Evolutionary conservation across 2,888 invertebrate species (phyloP).

Genomic region (Thymelicus acteon): DNA sequence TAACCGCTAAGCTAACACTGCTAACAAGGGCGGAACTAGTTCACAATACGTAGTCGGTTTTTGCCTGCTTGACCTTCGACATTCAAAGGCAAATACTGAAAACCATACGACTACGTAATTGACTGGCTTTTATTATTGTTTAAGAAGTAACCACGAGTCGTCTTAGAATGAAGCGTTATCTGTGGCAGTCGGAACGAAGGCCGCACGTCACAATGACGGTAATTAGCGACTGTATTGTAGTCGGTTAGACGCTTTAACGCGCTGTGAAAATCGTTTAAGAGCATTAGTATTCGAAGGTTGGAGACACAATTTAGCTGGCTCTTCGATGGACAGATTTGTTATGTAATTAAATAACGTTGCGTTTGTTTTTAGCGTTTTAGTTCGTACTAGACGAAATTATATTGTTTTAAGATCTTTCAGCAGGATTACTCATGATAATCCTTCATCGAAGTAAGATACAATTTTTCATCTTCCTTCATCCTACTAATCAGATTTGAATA

Average conservation of each 20-base stretch:
- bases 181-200: constrained; percentile 19
- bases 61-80: background rate
- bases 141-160: constrained; percentile 6
- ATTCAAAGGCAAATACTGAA: constrained; percentile 13
- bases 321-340: background rate
- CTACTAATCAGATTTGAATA: no score
- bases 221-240: constrained; percentile 33
- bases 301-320: background rate
- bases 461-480: no score
- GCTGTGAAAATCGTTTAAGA: constrained; percentile 26
- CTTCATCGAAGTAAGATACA: no score
- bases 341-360: no score
- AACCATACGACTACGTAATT: constrained; percentile 8
- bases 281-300: constrained; percentile 28
- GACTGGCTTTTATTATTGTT: background rate
- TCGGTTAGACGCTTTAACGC: constrained; percentile 28
- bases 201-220: constrained; percentile 18
- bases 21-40: no score
- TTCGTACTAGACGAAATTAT: no score
- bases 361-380: no score
- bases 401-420: no score
- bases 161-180: constrained; percentile 23
- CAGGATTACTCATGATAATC: no score
- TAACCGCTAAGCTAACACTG: no score
- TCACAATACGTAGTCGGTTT: no score